Evolutionary conservation across 2,888 invertebrate species (phyloP), one percentile per base, ranked within the genome.

Genomic region (Eilema depressum): DNA sequence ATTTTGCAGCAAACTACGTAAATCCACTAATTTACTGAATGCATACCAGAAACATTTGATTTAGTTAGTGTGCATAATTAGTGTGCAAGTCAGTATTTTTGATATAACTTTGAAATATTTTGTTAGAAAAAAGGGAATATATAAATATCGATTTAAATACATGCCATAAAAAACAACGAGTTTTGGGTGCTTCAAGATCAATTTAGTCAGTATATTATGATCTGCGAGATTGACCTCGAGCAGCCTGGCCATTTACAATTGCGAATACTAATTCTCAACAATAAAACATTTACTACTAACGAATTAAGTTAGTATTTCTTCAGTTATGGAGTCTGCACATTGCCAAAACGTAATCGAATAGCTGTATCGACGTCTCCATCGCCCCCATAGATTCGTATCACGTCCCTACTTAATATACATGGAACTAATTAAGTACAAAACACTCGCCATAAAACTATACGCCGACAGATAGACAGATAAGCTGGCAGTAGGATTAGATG

Each of bases 401-500:
- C 77, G 81, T 74, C 3, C 77, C 74, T 75, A 66, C 74, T 80
- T 79, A 79, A 79, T 81, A 80, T 79, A 77, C 80, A 81, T 80
- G 65, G 74, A 80, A 79, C 77, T 80, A 80, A 80, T 80, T 80
- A 77, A 71, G 81, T 79, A 77, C 81, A 80, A 81, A 73, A 79
- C 71, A 77, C 73, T 64, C 17, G 66, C 77, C 75, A 80, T 80
- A 80, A 80, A 80, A 80, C 77, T 79, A 68, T 77, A 70, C 75
- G 70, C 64, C 66, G 64, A 63, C 57, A 77, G 79, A 81, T 81
- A 72, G 65, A 74, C 77, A 67, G 70, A 73, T 71, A 79, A 69
- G 68, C 56, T 63, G 26, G 25, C 68, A 59, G 47, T 47, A 28
- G 66, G 63, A 78, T 78, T 80, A 69, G 65, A 71, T 73, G 56